phyloP scores from a whole-genome alignment of 2,888 invertebrate genomes.

The Diarsia mendica region DNA sequence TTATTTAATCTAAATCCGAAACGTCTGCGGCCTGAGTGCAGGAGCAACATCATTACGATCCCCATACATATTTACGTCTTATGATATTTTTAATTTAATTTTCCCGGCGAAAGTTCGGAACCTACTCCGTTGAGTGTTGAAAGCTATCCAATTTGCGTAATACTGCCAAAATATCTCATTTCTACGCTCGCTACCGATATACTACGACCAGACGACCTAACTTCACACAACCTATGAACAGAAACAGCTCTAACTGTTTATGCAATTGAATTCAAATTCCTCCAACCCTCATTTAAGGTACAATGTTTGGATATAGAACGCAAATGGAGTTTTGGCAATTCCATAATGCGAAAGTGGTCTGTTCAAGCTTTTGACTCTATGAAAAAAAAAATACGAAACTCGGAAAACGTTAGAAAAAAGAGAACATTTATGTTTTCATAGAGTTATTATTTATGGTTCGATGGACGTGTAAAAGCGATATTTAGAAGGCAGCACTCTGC shows the following conservation, averaged over 20 bases:
- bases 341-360: conserved; percentile 91
- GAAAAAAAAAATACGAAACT: conserved; percentile 88
- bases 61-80: conserved; percentile 88
- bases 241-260: conserved; percentile 64
- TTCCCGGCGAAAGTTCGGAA: conserved; percentile 89
- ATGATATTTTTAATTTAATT: conserved; percentile 91
- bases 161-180: conserved; percentile 91
- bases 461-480: conserved; percentile 89
- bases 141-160: conserved; percentile 91
- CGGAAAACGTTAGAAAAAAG: conserved; percentile 89
- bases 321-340: conserved; percentile 90
- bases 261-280: conserved; percentile 67
- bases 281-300: conserved; percentile 57
- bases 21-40: conserved; percentile 73
- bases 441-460: conserved; percentile 89
- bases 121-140: conserved; percentile 90
- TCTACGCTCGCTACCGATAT: conserved; percentile 87
- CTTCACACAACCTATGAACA: conserved; percentile 38
- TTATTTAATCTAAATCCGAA: conserved; percentile 73
- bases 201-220: conserved; percentile 71
- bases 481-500: conserved; percentile 88
- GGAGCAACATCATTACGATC: conserved; percentile 86
- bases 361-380: conserved; percentile 91
- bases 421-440: conserved; percentile 90
- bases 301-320: conserved; percentile 72